These are phyloP conservation scores for Gobius niger DNA, from an alignment of 2,113 vertebrate genomes.

Conservation along the genomic window DNA sequence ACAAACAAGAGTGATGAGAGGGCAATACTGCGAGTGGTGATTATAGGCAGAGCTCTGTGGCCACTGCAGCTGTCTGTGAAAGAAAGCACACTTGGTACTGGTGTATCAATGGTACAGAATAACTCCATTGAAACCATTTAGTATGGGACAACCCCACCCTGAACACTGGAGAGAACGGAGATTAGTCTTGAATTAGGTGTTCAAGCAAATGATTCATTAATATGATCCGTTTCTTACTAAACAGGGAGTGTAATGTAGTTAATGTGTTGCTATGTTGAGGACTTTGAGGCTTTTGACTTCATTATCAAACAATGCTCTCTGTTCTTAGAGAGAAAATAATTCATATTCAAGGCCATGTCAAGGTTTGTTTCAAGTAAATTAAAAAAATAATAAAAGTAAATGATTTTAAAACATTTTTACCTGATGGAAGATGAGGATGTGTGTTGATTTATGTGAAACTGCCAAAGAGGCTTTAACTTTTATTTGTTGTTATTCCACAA, in stretches of 20 bases:
- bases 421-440: no score
- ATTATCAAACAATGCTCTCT: not conserved
- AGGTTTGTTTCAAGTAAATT: not conserved
- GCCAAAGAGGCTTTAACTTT: no score
- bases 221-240: not conserved
- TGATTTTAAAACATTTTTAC: no score
- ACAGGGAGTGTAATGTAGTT: not conserved
- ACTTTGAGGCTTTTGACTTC: not conserved
- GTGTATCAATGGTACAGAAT: not conserved
- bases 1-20: not conserved
- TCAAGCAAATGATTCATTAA: not conserved
- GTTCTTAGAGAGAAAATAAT: not conserved
- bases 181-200: not conserved
- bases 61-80: not conserved
- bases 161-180: slow-evolving; percentile 12
- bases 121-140: slow-evolving; percentile 2
- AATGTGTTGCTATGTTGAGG: not conserved
- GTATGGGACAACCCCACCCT: not conserved
- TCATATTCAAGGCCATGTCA: not conserved
- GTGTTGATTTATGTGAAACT: no score
- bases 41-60: slow-evolving; percentile 2
- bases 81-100: slow-evolving; percentile 7
- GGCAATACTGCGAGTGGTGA: not conserved
- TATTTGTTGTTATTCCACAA: no score
- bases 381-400: no score